A percentile compares a stretch with the other conserved stretches of the same genome.
Evolutionary conservation across 2,113 vertebrate genomes (phyloP).

Genomic region (Gavia stellata): DNA sequence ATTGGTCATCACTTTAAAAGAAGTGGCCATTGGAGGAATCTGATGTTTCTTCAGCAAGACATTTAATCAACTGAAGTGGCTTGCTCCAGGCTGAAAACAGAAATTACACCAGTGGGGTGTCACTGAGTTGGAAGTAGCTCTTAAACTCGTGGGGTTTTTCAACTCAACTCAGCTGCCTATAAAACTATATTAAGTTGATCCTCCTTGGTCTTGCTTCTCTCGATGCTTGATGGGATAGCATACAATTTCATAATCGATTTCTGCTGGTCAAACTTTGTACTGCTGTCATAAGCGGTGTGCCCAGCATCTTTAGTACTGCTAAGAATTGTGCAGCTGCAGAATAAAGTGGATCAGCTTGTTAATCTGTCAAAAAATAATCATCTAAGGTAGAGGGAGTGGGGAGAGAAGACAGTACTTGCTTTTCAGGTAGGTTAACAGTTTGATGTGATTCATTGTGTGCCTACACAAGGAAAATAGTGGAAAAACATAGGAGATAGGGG

Average conservation of each 20-base stretch:
- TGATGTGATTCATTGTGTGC: not conserved
- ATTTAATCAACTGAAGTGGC: not conserved
- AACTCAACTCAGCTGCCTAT: not conserved
- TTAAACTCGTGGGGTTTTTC: not conserved
- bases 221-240: fast-evolving
- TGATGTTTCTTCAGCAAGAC: not conserved
- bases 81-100: not conserved
- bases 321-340: not conserved
- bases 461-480: not conserved
- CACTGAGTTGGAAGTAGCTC: not conserved
- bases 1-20: not conserved
- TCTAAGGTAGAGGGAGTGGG: not conserved
- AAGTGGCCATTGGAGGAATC: not conserved
- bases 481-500: not conserved
- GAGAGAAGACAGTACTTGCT: not conserved
- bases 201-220: not conserved
- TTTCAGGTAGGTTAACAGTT: not conserved
- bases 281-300: not conserved
- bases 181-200: not conserved
- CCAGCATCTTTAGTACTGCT: not conserved
- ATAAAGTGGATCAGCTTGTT: not conserved
- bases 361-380: not conserved
- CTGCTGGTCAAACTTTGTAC: not conserved
- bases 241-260: fast-evolving
- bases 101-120: not conserved